Conservation (phyloP, 1,140 invertebrate genomes). For the Euglossa dilemma region DNA sequence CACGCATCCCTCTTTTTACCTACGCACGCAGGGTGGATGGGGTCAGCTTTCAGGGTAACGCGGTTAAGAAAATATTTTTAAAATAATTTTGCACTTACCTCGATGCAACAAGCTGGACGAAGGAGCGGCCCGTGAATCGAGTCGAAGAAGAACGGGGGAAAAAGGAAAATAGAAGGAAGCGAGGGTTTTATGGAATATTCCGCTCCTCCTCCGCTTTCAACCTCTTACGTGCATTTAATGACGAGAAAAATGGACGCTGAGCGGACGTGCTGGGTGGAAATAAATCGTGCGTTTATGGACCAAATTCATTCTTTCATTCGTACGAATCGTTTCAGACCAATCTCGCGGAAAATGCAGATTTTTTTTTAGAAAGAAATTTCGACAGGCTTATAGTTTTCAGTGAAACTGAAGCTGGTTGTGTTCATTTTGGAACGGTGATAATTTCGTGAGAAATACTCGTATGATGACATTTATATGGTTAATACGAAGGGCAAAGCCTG, state of each 20-base stretch:
- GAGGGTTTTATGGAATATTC: slow-evolving; percentile 58
- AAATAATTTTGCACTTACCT: slow-evolving; percentile 81
- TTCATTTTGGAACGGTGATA: no score
- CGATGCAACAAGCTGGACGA: slow-evolving; percentile 49
- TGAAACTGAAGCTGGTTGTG: no score
- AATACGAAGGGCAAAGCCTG: no score
- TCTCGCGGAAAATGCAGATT: no score
- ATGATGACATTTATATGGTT: no score
- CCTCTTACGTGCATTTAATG: slow-evolving; percentile 68
- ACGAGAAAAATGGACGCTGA: slow-evolving; percentile 21
- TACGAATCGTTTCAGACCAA: no score
- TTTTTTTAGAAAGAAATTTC: no score
- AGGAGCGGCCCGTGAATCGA: slow-evolving; percentile 18
- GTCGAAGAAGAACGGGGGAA: slow-evolving; percentile 18
- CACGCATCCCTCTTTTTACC: slow-evolving; percentile 34
- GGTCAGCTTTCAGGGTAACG: slow-evolving; percentile 80
- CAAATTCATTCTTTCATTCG: background rate
- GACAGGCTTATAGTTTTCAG: no score
- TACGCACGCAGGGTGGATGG: slow-evolving; percentile 55
- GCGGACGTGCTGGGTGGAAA: background rate
- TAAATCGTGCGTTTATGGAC: background rate
- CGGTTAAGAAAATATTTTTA: slow-evolving; percentile 82
- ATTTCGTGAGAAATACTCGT: no score
- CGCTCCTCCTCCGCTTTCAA: slow-evolving; percentile 46
- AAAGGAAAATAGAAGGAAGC: slow-evolving; percentile 16